These are phyloP conservation scores for Salvelinus fontinalis DNA, from an alignment of 2,113 vertebrate genomes.

Conservation along the genomic window DNA sequence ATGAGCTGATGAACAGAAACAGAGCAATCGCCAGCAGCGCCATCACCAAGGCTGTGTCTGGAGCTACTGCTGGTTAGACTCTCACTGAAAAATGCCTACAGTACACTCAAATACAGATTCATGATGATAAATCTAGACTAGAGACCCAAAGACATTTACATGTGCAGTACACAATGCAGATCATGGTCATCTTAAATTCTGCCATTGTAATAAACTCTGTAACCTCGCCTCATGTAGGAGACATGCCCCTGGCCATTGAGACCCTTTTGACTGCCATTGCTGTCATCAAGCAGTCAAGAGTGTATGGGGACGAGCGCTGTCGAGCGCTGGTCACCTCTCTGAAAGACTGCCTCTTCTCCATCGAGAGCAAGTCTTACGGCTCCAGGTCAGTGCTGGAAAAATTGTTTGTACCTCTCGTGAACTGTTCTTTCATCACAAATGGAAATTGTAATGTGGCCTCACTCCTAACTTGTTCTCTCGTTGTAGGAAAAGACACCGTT, in stretches of 20 bases:
- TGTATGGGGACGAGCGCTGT: slow-evolving; percentile 87
- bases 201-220: neutral
- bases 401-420: no score
- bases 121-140: neutral
- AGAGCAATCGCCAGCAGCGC: slow-evolving; percentile 91
- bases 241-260: slow-evolving; percentile 88
- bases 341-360: slow-evolving; percentile 93
- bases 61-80: slow-evolving; percentile 85
- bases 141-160: neutral
- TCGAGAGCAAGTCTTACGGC: slow-evolving; percentile 87
- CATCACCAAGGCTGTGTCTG: slow-evolving; percentile 92
- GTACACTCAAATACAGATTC: neutral
- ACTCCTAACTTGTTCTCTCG: neutral
- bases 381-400: slow-evolving; percentile 54
- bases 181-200: neutral
- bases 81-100: neutral
- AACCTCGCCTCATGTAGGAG: slow-evolving; percentile 70
- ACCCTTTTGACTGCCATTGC: slow-evolving; percentile 92
- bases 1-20: slow-evolving; percentile 95
- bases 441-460: neutral
- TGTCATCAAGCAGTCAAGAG: slow-evolving; percentile 94
- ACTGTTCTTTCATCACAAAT: no score
- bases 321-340: slow-evolving; percentile 90
- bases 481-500: slow-evolving; percentile 59
- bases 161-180: neutral